Conservation (phyloP, 1,140 invertebrate genomes). For the Wiebesia pumilae region DNA sequence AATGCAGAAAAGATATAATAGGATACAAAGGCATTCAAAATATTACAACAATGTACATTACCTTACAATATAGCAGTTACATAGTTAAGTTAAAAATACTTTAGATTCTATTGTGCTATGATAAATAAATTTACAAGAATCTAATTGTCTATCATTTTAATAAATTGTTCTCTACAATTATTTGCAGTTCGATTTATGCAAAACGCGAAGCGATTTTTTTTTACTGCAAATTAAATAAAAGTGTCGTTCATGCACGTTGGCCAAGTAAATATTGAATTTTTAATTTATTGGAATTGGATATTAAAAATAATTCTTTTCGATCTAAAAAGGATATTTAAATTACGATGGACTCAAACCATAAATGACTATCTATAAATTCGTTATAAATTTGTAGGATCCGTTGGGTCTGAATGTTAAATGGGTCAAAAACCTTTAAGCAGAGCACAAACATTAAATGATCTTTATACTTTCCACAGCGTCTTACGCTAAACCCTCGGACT, state of each 20-base stretch:
- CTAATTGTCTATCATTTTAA: neutral
- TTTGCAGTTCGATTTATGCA: neutral
- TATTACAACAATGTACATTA: too few species aligned
- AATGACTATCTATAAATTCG: neutral
- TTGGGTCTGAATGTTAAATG: neutral
- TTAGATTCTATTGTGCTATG: slow-evolving; percentile 23
- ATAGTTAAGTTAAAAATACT: neutral
- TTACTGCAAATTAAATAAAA: neutral
- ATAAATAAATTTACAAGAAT: slow-evolving; percentile 16
- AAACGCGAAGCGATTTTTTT: neutral
- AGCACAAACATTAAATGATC: neutral
- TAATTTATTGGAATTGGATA: neutral
- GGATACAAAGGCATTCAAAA: too few species aligned
- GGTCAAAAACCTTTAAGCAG: neutral
- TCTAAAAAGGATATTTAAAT: neutral
- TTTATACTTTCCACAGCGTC: neutral
- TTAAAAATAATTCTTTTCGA: neutral
- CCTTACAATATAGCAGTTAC: neutral
- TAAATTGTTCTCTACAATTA: neutral
- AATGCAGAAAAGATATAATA: too few species aligned
- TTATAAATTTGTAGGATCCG: neutral
- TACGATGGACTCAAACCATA: too few species aligned
- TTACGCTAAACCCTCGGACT: slow-evolving; percentile 2
- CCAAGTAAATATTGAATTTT: neutral
- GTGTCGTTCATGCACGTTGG: neutral